phyloP scores from a whole-genome alignment of 2,888 invertebrate species.

The Halictus quadricinctus region DNA sequence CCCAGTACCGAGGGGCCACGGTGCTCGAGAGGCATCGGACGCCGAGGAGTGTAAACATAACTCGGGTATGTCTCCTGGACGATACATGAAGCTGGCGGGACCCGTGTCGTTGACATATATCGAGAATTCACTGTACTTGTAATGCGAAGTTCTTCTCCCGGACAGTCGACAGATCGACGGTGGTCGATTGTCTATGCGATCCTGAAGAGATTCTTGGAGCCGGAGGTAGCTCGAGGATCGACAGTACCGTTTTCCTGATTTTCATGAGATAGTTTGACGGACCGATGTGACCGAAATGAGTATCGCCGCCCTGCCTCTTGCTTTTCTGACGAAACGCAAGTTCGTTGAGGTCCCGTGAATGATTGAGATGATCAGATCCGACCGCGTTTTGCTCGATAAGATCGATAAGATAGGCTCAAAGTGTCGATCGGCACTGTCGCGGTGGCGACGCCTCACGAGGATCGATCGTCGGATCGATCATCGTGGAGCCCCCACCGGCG shows the following conservation, averaged over 20 bases:
- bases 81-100: too few relatives aligned
- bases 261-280: not conserved
- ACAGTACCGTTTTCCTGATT: not conserved
- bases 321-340: not conserved
- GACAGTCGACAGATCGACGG: too few relatives aligned
- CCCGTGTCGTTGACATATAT: too few relatives aligned
- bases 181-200: not conserved
- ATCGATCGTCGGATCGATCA: slow-evolving; percentile 56
- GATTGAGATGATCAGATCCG: slow-evolving; percentile 33
- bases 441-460: slow-evolving; percentile 48
- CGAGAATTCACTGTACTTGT: not conserved
- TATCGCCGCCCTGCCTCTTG: slow-evolving; percentile 40
- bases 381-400: slow-evolving; percentile 33
- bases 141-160: not conserved
- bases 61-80: too few relatives aligned
- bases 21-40: too few relatives aligned
- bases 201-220: not conserved
- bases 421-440: slow-evolving; percentile 54
- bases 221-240: not conserved
- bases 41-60: too few relatives aligned
- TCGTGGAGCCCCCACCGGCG: slow-evolving; percentile 53
- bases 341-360: slow-evolving; percentile 12
- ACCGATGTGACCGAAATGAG: slow-evolving; percentile 23
- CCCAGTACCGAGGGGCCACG: too few relatives aligned
- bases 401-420: slow-evolving; percentile 68